Evolutionary conservation across 2,113 vertebrate species (phyloP).

Genomic region (Alosa alosa): DNA sequence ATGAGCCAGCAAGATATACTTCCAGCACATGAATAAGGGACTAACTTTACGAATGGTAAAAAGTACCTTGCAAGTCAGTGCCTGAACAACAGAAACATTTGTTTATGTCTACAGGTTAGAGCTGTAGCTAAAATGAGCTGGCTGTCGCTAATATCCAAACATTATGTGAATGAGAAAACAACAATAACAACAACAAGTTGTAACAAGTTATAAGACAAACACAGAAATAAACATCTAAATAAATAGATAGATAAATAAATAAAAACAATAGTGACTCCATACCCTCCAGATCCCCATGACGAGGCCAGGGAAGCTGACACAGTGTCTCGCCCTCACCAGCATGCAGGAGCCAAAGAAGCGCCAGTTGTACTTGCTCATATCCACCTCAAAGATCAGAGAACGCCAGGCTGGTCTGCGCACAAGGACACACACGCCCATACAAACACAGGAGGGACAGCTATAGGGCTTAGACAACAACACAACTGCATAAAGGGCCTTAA

Average conservation of each 20-base stretch:
- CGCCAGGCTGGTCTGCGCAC: constrained; percentile 66
- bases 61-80: too few relatives aligned
- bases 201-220: too few relatives aligned
- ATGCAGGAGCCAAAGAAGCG: constrained; percentile 70
- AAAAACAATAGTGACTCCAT: constrained; percentile 22
- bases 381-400: constrained; percentile 76
- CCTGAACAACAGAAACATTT: too few relatives aligned
- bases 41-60: too few relatives aligned
- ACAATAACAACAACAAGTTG: neutral
- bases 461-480: neutral
- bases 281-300: constrained; percentile 85
- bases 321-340: constrained; percentile 66
- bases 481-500: neutral
- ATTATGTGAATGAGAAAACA: neutral
- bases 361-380: constrained; percentile 49
- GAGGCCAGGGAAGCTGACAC: constrained; percentile 69
- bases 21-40: too few relatives aligned
- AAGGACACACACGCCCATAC: neutral
- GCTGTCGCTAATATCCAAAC: neutral
- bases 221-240: too few relatives aligned
- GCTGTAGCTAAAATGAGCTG: too few relatives aligned
- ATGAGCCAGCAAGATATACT: too few relatives aligned
- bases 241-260: neutral
- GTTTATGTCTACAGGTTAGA: too few relatives aligned
- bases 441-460: neutral